These are phyloP conservation scores for Cygnus buccinator DNA, from an alignment of 2,113 vertebrate genomes.

Conservation along the genomic window DNA sequence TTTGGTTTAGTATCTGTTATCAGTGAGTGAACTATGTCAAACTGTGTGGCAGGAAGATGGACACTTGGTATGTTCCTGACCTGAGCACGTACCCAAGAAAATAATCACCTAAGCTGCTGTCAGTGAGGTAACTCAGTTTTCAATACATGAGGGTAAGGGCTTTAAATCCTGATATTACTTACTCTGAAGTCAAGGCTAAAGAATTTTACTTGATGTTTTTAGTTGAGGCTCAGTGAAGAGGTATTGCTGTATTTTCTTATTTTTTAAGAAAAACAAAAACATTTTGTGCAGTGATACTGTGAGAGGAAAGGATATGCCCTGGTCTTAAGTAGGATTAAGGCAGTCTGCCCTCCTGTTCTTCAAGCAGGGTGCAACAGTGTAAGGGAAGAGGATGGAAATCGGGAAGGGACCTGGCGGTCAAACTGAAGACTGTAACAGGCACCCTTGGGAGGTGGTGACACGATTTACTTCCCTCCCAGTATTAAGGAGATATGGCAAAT, in stretches of 20 bases:
- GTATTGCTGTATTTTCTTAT: background rate
- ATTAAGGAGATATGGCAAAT: background rate
- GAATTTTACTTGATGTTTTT: background rate
- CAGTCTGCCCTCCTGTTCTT: background rate
- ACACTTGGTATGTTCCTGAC: background rate
- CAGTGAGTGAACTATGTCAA: background rate
- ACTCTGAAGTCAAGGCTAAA: background rate
- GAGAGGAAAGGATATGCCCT: background rate
- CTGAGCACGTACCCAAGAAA: background rate
- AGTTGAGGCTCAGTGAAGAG: background rate
- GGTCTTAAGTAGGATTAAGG: too few relatives aligned
- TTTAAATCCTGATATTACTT: background rate
- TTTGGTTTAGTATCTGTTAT: background rate
- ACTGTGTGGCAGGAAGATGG: background rate
- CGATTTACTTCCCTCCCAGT: background rate
- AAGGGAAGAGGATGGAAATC: background rate
- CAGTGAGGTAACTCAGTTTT: background rate
- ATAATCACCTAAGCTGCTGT: background rate
- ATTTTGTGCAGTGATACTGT: background rate
- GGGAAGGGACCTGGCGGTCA: background rate
- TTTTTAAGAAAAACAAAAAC: background rate
- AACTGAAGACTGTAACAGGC: background rate
- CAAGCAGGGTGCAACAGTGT: accelerated
- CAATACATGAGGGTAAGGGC: background rate
- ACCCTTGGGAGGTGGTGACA: background rate